Percentiles rank a stretch among this genome's conserved stretches.
phyloP scores from a whole-genome alignment of 2,113 vertebrate species.

The Mobula hypostoma region DNA sequence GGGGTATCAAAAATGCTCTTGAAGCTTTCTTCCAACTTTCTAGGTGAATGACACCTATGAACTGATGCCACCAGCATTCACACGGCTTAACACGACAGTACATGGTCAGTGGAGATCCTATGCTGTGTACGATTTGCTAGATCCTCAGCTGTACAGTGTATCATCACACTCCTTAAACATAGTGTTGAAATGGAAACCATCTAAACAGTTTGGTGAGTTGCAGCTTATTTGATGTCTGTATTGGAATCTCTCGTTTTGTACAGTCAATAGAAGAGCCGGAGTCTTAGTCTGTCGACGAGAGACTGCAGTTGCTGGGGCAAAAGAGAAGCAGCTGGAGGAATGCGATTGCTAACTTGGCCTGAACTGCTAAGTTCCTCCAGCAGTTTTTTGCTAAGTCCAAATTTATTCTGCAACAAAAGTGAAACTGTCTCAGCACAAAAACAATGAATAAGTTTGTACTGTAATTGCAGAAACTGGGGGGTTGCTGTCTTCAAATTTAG shows the following conservation, averaged over 20 bases:
- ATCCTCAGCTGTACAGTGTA: slow-evolving; percentile 63
- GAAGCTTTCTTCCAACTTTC: slow-evolving; percentile 25
- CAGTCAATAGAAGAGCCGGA: not conserved
- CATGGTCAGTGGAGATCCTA: slow-evolving; percentile 77
- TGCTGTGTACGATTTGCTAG: slow-evolving; percentile 77
- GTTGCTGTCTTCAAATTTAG: not conserved
- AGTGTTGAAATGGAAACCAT: slow-evolving; percentile 78
- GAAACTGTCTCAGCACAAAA: not conserved
- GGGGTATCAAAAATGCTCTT: not conserved
- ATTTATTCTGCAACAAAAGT: not conserved
- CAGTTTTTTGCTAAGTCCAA: too few species aligned
- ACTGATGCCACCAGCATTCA: slow-evolving; percentile 63
- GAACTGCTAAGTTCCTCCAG: too few species aligned
- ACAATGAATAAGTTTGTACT: not conserved
- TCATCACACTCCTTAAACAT: slow-evolving; percentile 75
- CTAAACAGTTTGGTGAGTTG: slow-evolving; percentile 62
- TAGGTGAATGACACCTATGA: slow-evolving; percentile 81
- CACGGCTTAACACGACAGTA: slow-evolving; percentile 65
- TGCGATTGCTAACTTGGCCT: too few species aligned
- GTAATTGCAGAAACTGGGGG: not conserved
- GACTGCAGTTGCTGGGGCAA: too few species aligned
- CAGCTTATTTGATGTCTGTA: not conserved
- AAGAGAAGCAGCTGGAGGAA: too few species aligned
- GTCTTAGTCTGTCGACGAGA: not conserved
- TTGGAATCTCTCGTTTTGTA: not conserved